Evolutionary conservation across 2,888 invertebrate genomes (phyloP).

Genomic region (Agonopterix arenella): DNA sequence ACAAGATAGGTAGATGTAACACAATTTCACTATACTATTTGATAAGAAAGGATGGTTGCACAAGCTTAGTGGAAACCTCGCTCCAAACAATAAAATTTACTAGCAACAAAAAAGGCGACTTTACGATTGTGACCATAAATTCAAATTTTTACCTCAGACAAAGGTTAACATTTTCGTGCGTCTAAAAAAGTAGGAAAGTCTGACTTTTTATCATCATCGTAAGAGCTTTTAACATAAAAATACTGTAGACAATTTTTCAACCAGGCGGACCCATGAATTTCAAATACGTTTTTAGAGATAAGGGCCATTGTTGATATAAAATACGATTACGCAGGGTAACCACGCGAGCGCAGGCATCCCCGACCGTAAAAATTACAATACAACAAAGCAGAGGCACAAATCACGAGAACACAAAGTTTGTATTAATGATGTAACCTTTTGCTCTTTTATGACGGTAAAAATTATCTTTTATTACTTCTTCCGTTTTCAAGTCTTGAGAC

Average conservation of each 20-base stretch:
- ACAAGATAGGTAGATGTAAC: no score
- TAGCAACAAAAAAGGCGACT: constrained; percentile 24
- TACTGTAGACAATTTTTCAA: constrained; percentile 62
- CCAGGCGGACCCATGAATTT: constrained; percentile 62
- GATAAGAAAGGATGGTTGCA: no score
- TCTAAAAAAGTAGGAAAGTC: constrained; percentile 31
- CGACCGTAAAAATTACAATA: constrained; percentile 67
- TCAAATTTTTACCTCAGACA: constrained; percentile 18
- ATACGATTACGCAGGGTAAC: constrained; percentile 64
- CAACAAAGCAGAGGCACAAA: constrained; percentile 62
- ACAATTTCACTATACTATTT: no score
- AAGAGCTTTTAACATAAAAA: constrained; percentile 56
- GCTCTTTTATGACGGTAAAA: constrained; percentile 47
- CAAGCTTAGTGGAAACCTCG: constrained; percentile 4
- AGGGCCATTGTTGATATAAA: constrained; percentile 68
- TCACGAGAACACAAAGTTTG: constrained; percentile 62
- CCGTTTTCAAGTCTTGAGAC: neutral
- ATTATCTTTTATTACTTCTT: constrained; percentile 32
- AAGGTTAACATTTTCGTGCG: constrained; percentile 29
- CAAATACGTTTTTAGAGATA: constrained; percentile 68
- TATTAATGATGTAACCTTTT: constrained; percentile 52
- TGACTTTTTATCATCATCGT: constrained; percentile 48
- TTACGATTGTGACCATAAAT: constrained; percentile 32
- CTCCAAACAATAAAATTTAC: constrained; percentile 21
- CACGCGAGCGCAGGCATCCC: constrained; percentile 59